A percentile compares a stretch with the other conserved stretches of the same genome.
These are phyloP conservation scores for Rhabdornis inornatus DNA, from an alignment of 2,113 vertebrate genomes.

Conservation along the genomic window DNA sequence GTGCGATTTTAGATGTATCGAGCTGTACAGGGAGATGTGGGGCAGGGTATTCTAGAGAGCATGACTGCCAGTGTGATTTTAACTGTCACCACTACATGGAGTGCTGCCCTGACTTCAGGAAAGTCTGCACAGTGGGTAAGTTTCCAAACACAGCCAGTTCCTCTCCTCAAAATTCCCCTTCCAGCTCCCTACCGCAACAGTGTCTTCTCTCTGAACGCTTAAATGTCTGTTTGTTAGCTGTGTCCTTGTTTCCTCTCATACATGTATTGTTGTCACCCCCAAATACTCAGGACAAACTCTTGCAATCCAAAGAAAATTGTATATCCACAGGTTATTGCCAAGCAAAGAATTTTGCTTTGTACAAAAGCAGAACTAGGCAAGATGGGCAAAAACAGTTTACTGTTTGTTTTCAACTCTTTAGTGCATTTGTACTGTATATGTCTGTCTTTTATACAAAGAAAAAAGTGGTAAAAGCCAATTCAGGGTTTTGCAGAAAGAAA, in stretches of 20 bases:
- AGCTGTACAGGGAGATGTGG: slow-evolving; percentile 92
- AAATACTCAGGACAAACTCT: neutral
- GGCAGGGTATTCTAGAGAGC: slow-evolving; percentile 83
- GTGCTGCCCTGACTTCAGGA: slow-evolving; percentile 89
- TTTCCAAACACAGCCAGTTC: neutral
- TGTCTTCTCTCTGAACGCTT: neutral
- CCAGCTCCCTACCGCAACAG: neutral
- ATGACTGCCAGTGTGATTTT: slow-evolving; percentile 90
- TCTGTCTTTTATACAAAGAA: neutral
- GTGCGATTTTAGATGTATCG: slow-evolving; percentile 76
- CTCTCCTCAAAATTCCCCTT: neutral
- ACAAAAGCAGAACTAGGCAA: neutral
- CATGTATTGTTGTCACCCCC: neutral
- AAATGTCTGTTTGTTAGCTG: neutral
- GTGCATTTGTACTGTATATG: neutral
- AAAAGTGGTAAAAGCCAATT: neutral
- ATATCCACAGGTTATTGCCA: neutral
- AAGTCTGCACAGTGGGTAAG: slow-evolving; percentile 85
- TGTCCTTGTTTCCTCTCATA: slow-evolving; percentile 7
- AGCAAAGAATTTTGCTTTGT: neutral
- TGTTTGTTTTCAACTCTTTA: neutral
- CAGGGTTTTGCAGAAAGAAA: neutral
- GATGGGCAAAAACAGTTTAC: neutral
- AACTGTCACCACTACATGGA: slow-evolving; percentile 85
- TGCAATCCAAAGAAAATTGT: neutral